Percentiles rank a stretch among this genome's conserved stretches.
Evolutionary conservation across 2,888 invertebrate genomes (phyloP).

Genomic region (Aleiodes alternator): DNA sequence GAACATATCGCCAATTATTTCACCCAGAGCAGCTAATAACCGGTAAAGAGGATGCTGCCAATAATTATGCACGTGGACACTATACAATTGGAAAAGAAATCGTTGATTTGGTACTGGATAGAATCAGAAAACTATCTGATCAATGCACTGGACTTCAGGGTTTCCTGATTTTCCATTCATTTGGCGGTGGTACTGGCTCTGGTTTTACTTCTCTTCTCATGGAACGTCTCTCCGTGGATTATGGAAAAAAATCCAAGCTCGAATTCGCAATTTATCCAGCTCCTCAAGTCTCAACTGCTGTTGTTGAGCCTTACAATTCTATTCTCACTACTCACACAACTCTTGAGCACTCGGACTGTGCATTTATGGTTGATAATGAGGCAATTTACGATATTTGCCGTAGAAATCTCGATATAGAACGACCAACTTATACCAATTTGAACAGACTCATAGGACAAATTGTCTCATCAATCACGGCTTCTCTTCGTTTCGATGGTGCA

Average conservation of each 20-base stretch:
- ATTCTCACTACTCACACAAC: slow-evolving; percentile 95
- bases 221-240: slow-evolving; percentile 81
- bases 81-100: slow-evolving; percentile 82
- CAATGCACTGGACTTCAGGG: slow-evolving; percentile 79
- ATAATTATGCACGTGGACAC: slow-evolving; percentile 83
- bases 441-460: slow-evolving; percentile 45
- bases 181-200: slow-evolving; percentile 79
- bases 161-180: slow-evolving; percentile 81
- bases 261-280: slow-evolving; percentile 94
- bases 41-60: slow-evolving; percentile 84
- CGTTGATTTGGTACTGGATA: slow-evolving; percentile 78
- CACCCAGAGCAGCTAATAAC: slow-evolving; percentile 83
- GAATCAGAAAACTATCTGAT: slow-evolving; percentile 78
- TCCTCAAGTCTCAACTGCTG: slow-evolving; percentile 82
- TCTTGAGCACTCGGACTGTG: slow-evolving; percentile 78
- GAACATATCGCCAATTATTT: slow-evolving; percentile 80
- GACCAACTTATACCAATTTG: slow-evolving; percentile 44
- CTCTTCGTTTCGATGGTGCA: slow-evolving; percentile 43
- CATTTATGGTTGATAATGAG: slow-evolving; percentile 79
- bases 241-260: slow-evolving; percentile 96
- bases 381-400: slow-evolving; percentile 78
- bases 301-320: slow-evolving; percentile 91
- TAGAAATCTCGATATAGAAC: slow-evolving; percentile 42
- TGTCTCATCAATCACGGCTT: slow-evolving; percentile 45
- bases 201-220: slow-evolving; percentile 81